A percentile compares a stretch with the other conserved stretches of the same genome.
These are phyloP conservation scores for Tenrec ecaudatus DNA, from an alignment of 2,113 vertebrate genomes.

Conservation along the genomic window DNA sequence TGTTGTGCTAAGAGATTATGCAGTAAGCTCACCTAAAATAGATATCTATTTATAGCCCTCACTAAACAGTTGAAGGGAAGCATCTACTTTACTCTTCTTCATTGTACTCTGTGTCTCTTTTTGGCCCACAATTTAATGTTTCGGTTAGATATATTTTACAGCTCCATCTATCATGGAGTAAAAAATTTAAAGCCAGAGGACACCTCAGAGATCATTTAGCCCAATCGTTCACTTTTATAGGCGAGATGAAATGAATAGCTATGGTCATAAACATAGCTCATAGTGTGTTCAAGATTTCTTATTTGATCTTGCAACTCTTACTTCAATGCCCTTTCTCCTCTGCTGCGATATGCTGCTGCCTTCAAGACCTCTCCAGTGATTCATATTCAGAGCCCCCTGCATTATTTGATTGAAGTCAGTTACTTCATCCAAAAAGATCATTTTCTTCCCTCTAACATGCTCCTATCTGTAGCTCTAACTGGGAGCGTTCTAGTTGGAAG, in stretches of 20 bases:
- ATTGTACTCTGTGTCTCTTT: constrained; percentile 42
- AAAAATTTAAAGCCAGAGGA: constrained; percentile 54
- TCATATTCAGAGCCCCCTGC: constrained; percentile 6
- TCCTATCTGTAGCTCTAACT: constrained; percentile 47
- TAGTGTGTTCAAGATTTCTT: not conserved
- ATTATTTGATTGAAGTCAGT: constrained; percentile 58
- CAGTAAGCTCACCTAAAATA: not conserved
- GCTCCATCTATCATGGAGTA: constrained; percentile 41
- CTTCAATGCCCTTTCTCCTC: constrained; percentile 1
- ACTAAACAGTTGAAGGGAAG: not conserved
- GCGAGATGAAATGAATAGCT: constrained; percentile 3
- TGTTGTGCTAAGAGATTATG: not conserved
- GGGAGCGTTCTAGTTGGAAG: not conserved
- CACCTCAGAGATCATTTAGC: constrained; percentile 52
- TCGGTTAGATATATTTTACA: constrained; percentile 58
- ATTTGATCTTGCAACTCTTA: not conserved
- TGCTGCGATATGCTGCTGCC: not conserved
- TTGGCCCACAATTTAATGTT: constrained; percentile 59
- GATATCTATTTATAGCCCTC: not conserved
- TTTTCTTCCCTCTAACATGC: constrained; percentile 62
- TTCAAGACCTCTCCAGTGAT: constrained; percentile 19
- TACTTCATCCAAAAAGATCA: constrained; percentile 68
- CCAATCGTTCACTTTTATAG: constrained; percentile 51
- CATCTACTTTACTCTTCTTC: not conserved
- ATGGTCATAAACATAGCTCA: not conserved